Evolutionary conservation across 2,113 vertebrate genomes (phyloP), one percentile per base, ranked within the genome.

Genomic region (Psilopogon haemacephalus): DNA sequence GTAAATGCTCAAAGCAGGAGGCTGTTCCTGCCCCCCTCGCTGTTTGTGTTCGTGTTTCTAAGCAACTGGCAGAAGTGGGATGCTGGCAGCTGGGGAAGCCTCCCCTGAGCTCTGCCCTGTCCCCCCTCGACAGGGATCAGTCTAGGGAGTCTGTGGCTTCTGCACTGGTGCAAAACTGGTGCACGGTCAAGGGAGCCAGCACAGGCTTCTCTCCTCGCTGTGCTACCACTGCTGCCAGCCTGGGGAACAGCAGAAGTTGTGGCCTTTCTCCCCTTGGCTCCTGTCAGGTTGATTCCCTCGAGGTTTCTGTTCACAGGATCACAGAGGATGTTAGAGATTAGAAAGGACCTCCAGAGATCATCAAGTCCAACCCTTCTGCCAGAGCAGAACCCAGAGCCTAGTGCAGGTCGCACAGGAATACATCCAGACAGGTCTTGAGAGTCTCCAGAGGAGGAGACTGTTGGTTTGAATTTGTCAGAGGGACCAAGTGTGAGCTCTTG

Each of bases 1-100:
- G 89, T 92, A 86, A 95, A 81, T 90, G 92, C 55, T 73, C 69
- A 74, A 77, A 80, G 76, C 76, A 84, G 80, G 89, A 83, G 38
- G 15, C 56, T 7, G n/a, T 58, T 90, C 69, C 76, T 92, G 42
- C 60, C 76, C 11, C 11, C 60, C 1, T 3, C 5, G 84, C 4
- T 23, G 19, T 88, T 80, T 60, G 72, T 81, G 56, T 73, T 85
- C 73, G 32, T 80, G 91, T 90, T 73, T 68, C 92, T 32, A 81
- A 89, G 95, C 92, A 94, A 89, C 84, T 86, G 46, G 77, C 77
- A 74, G 60, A 44, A 69, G 38, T 8, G 75, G 2, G 83, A 12
- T 76, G 72, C 32, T 79, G 79, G 95, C 92, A 89, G 55, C 75
- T 54, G 4, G 58, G 20, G 59, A 30, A 18, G 78, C 32, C 32